phyloP scores from a whole-genome alignment of 2,888 invertebrate genomes.

The Himalopsyche kuldschensis region DNA sequence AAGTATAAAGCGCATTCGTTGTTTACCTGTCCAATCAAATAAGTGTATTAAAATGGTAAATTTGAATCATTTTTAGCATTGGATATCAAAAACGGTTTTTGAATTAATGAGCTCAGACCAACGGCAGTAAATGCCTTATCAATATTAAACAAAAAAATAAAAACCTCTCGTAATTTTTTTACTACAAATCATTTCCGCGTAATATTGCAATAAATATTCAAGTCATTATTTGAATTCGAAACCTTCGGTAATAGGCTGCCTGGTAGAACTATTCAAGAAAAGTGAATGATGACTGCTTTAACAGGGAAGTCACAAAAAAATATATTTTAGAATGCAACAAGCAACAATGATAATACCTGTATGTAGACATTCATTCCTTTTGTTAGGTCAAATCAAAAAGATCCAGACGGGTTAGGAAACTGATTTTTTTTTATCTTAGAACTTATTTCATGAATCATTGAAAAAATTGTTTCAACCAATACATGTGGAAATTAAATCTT shows the following conservation, averaged over 20 bases:
- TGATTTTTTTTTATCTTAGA: no score
- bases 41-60: not conserved
- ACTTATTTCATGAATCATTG: no score
- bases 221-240: slow-evolving; percentile 19
- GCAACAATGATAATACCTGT: no score
- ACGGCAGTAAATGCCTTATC: not conserved
- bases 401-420: no score
- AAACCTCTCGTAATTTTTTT: not conserved
- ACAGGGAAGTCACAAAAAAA: no score
- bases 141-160: not conserved
- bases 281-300: not conserved
- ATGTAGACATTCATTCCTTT: no score
- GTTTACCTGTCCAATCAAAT: not conserved
- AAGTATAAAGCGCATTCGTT: not conserved
- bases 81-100: not conserved
- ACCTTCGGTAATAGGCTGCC: slow-evolving; percentile 8
- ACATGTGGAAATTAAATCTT: no score
- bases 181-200: slow-evolving; percentile 11
- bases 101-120: not conserved
- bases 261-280: not conserved
- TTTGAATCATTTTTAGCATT: not conserved
- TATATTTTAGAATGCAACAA: no score
- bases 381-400: no score
- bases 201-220: slow-evolving; percentile 15
- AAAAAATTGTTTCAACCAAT: no score